Evolutionary conservation across 2,113 vertebrate species (phyloP), one percentile per base, ranked within the genome.

Genomic region (Oceanites oceanicus): DNA sequence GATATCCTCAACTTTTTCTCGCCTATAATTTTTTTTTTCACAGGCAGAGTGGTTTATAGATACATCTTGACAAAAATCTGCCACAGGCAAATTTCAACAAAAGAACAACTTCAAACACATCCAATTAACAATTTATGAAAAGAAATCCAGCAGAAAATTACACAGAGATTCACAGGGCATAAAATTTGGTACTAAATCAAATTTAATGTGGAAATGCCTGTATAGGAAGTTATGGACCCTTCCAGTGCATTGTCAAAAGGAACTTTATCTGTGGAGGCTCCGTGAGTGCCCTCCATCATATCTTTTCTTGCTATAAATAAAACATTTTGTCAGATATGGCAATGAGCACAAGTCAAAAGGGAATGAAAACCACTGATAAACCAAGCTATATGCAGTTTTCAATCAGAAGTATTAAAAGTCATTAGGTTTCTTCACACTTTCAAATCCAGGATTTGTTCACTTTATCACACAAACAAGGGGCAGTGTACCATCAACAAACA

Each of bases 41-140:
- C 52, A 72, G 80, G 16, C 78, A 86, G 40, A 38, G 30, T 62
- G 67, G 79, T 88, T 94, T 94, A 74, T 80, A 83, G 93, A 94
- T 86, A 90, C 25, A 53, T 81, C 87, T 82, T 86, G 91, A 96
- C 80, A 96, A 94, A 95, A 91, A 74, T 68, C 77, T 79, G 91
- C 95, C 66, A 90, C 58, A 52, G 95, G 97, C 91, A 89, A 95
- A 95, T 82, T 94, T 79, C 92, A 82, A 89, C 91, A 88, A 91
- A 94, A 94, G 92, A 95, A 74, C 40, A 72, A 92, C 81, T 92
- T 97, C 97, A 97, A 91, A 95, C 81, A 55, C 50, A 90, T 88
- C 70, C 84, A 92, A 95, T 95, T 96, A 96, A 95, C 84, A 90
- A 95, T 95, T 94, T 91, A 86, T 97, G 87, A 92, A 88, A 95